phyloP scores from a whole-genome alignment of 2,113 vertebrate genomes.

The Garra rufa region DNA sequence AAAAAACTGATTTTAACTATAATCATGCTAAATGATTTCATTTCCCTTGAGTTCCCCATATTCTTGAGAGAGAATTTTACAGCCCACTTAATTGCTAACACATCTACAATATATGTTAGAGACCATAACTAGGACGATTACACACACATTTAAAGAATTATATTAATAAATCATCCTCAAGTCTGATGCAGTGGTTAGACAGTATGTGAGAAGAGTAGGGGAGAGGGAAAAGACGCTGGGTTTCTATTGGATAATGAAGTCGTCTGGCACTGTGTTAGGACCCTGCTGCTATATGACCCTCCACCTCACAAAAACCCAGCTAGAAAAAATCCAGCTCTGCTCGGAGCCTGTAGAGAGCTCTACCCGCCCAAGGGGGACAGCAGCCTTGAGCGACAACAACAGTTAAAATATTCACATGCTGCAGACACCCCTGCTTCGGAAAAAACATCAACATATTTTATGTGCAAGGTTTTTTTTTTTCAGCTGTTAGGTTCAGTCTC shows the following conservation, averaged over 20 bases:
- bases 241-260: constrained; percentile 42
- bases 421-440: background rate
- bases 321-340: constrained; percentile 25
- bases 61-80: background rate
- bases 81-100: background rate
- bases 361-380: background rate
- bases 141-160: background rate
- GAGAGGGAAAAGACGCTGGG: background rate
- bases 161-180: background rate
- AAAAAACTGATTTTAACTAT: constrained; percentile 2
- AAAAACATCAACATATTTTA: constrained; percentile 18
- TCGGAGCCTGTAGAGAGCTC: constrained; percentile 10
- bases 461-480: background rate
- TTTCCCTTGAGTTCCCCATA: background rate
- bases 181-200: background rate
- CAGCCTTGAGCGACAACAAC: background rate
- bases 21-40: background rate
- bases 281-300: constrained; percentile 42
- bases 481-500: background rate
- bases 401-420: background rate
- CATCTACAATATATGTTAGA: background rate
- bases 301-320: background rate
- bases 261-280: constrained; percentile 27
- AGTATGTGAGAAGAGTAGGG: background rate
- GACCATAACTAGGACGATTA: constrained; percentile 4